Evolutionary conservation across 2,113 vertebrate species (phyloP).

Genomic region (Lampris megalopsis): DNA sequence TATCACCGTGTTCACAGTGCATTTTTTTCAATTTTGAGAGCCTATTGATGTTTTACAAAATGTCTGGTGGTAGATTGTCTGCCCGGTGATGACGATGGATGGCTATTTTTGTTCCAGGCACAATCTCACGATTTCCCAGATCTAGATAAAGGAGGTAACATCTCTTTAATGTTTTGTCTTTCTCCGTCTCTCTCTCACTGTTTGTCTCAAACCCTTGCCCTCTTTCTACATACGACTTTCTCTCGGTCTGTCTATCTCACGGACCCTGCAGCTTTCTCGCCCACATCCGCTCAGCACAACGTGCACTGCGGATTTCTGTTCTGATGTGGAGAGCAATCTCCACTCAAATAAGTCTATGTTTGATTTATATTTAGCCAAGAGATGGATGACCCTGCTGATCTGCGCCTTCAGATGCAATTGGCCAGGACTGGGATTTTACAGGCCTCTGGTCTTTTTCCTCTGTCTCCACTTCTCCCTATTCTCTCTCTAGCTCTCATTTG

Average conservation of each 20-base stretch:
- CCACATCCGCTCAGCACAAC: conserved; percentile 23
- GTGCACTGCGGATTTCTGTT: conserved; percentile 1
- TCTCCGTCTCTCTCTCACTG: background rate
- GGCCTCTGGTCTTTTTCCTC: conserved; percentile 23
- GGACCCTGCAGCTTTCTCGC: background rate
- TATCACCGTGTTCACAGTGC: background rate
- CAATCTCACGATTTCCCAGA: conserved; percentile 9
- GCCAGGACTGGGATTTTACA: conserved; percentile 17
- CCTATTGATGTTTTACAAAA: conserved; percentile 10
- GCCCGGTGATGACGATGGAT: conserved; percentile 32
- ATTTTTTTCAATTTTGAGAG: conserved; percentile 12
- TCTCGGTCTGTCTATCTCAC: background rate
- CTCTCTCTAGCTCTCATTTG: background rate
- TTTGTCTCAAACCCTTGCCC: no score
- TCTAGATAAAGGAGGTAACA: conserved; percentile 8
- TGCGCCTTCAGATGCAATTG: conserved; percentile 21
- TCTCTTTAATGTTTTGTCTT: background rate
- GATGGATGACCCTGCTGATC: conserved; percentile 33
- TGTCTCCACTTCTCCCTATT: background rate
- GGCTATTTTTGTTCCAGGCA: conserved; percentile 23
- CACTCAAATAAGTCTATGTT: conserved; percentile 27
- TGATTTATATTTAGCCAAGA: conserved; percentile 56
- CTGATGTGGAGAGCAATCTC: conserved; percentile 43
- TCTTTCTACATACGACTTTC: background rate
- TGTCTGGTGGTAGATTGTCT: conserved; percentile 31